phyloP scores from a whole-genome alignment of 2,797 vertebrate genomes.

The Austrolebias charrua region DNA sequence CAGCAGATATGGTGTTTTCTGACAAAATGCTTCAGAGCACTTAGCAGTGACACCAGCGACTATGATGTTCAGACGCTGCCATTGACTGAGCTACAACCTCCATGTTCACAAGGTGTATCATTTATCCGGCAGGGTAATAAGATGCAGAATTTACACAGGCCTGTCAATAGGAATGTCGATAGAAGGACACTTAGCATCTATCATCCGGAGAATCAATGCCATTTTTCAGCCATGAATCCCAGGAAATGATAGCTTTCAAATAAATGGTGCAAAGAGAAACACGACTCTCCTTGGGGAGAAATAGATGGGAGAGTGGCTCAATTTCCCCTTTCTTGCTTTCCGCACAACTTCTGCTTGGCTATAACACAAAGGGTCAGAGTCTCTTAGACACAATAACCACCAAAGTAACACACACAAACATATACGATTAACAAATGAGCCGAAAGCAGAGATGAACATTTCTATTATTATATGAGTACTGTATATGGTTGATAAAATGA shows the following conservation, averaged over 20 bases:
- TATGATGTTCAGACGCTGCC: slow-evolving; percentile 82
- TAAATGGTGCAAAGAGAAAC: slow-evolving; percentile 94
- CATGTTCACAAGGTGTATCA: slow-evolving; percentile 93
- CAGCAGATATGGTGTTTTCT: slow-evolving; percentile 90
- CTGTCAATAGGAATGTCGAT: slow-evolving; percentile 95
- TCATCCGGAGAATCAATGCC: slow-evolving; percentile 92
- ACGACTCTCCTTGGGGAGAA: slow-evolving; percentile 89
- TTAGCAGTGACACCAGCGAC: slow-evolving; percentile 81
- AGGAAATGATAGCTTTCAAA: slow-evolving; percentile 99
- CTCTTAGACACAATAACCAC: slow-evolving; percentile 84
- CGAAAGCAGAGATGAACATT: too few species aligned
- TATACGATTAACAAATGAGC: too few species aligned
- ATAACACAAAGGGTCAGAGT: slow-evolving; percentile 89
- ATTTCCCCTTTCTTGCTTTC: slow-evolving; percentile 64
- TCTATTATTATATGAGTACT: too few species aligned
- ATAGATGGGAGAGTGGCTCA: slow-evolving; percentile 91
- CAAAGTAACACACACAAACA: slow-evolving; percentile 73
- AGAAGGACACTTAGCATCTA: slow-evolving; percentile 93
- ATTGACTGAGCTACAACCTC: slow-evolving; percentile 86
- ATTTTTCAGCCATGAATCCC: slow-evolving; percentile 96
- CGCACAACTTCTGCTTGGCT: slow-evolving; percentile 41
- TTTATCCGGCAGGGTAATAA: slow-evolving; percentile 92
- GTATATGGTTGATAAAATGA: slow-evolving; percentile 31
- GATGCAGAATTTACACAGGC: slow-evolving; percentile 94
- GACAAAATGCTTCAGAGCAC: slow-evolving; percentile 87